Base-by-base conservation (phyloP, 2,888 invertebrate species). In the Plebejus argus region DNA sequence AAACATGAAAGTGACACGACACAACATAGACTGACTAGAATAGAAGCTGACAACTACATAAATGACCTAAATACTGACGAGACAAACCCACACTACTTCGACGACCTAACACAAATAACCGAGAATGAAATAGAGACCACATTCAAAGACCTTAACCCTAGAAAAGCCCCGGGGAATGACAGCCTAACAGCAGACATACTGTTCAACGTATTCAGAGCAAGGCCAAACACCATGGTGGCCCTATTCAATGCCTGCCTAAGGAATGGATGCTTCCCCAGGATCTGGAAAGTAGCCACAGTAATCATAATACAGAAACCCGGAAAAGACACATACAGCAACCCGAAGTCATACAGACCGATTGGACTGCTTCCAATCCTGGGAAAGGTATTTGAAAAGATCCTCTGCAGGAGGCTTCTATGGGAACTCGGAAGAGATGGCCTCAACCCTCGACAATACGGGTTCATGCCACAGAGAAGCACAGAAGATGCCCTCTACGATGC, bases 371-470 rank as follows among this genome's bases (percentile, higher is more conserved):
- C 80, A 0, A 70, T 82, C 0, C 33, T 81, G 5, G 80, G 80
- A 2, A 82, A 82, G 56, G 66, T 79, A 8, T 45, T 76, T 5
- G 81, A 82, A 72, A 82, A 80, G 53, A 39, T 80, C 76, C 33
- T 80, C 0, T 80, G 80, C 45, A 80, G 77, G 4, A 20, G 61
- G 4, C 1, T 61, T 8, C 10, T 61, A 23, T 23, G 61, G 61
- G 23, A 23, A 8, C n/a, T 23, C 1, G 61, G 61, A 20, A 61
- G 3, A 10, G 23, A 61, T 3, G 58, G 58, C n/a, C 61, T 61
- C 12, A 61, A 61, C 8, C 61, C 61, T 0, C 7, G 61, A 20
- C 61, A 61, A 12, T 61, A 61, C 12, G 61, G 58, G 20, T 61
- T 61, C 20, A 61, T 61, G 61, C 61, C 61, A n/a, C 61, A 61